phyloP scores from a whole-genome alignment of 2,113 vertebrate genomes.

The human region GRCh38 chr4:33531501-33532000 shows the following conservation, averaged over 20 bases:
- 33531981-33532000: no score
- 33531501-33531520: background rate
- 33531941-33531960: no score
- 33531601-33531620: background rate
- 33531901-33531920: no score
- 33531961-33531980: no score
- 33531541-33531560: background rate
- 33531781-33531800: no score
- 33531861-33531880: no score
- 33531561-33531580: background rate
- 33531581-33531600: background rate
- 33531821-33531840: no score
- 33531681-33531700: background rate
- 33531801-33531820: no score
- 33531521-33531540: background rate
- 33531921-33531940: rapidly evolving
- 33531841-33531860: no score
- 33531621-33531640: background rate
- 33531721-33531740: background rate
- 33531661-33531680: background rate
- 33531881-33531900: no score
- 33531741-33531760: background rate
- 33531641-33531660: background rate
- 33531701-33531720: background rate
- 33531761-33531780: background rate